These are phyloP conservation scores for Carcharodon carcharias DNA, from an alignment of 2,797 vertebrate species.

Conservation along the genomic window DNA sequence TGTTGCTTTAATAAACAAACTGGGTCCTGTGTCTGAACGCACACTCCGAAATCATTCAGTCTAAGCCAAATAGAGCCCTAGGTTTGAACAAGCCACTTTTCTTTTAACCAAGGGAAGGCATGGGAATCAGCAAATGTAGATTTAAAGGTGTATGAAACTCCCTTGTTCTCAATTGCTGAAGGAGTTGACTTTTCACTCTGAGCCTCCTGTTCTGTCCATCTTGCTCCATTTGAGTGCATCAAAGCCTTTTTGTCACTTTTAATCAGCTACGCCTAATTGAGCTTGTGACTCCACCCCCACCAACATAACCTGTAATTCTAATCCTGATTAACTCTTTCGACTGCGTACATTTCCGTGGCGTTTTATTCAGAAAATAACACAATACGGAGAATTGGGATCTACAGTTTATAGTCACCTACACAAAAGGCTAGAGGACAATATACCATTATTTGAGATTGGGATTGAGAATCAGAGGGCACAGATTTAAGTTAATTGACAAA, in stretches of 20 bases:
- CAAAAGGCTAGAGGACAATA: not conserved
- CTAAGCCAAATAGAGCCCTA: not conserved
- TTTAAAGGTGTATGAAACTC: not conserved
- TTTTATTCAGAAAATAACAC: not conserved
- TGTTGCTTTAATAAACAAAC: not conserved
- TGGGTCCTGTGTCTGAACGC: not conserved
- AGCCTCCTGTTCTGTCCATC: not conserved
- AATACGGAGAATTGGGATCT: not conserved
- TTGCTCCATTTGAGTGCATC: not conserved
- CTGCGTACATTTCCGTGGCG: not conserved
- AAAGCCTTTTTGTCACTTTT: not conserved
- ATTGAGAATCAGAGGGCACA: not conserved
- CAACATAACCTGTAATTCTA: not conserved
- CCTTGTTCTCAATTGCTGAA: not conserved
- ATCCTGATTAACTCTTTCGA: not conserved
- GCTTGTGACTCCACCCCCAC: not conserved
- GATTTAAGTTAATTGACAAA: not conserved
- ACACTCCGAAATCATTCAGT: not conserved
- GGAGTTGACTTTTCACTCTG: not conserved
- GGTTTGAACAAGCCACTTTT: not conserved
- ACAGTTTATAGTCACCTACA: not conserved
- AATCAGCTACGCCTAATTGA: not conserved
- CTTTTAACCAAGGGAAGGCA: not conserved
- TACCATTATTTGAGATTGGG: not conserved
- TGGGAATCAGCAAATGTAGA: too few species aligned